Conservation (phyloP, 2,797 vertebrate genomes). For the Poecilia picta region DNA sequence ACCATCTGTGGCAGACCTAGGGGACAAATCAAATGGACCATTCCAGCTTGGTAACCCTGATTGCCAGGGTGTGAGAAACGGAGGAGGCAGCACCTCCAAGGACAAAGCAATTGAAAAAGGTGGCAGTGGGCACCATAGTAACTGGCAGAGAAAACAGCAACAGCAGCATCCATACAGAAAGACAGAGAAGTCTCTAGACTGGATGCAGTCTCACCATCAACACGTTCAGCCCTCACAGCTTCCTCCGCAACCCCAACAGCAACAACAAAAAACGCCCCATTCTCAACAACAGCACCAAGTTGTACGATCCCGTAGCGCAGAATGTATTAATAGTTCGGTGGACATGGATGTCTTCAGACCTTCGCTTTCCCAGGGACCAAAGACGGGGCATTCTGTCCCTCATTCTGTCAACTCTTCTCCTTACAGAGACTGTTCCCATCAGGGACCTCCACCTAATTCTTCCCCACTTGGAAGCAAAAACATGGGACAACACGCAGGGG, state of each 20-base stretch:
- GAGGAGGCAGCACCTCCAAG: conserved; percentile 80
- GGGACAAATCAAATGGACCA: conserved; percentile 86
- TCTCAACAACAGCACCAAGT: conserved; percentile 83
- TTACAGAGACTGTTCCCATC: conserved; percentile 89
- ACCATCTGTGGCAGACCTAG: conserved; percentile 88
- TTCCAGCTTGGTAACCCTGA: conserved; percentile 89
- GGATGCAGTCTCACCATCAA: conserved; percentile 85
- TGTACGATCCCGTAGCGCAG: conserved; percentile 82
- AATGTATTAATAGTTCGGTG: conserved; percentile 84
- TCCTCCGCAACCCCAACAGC: conserved; percentile 70
- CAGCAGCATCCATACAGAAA: conserved; percentile 88
- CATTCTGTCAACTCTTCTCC: conserved; percentile 86
- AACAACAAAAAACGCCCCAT: conserved; percentile 62
- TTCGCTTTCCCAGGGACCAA: conserved; percentile 82
- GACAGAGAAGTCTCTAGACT: conserved; percentile 87
- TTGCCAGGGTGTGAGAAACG: conserved; percentile 80
- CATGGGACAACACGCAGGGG: conserved; percentile 72
- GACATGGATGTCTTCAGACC: conserved; percentile 85
- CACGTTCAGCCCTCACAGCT: conserved; percentile 76
- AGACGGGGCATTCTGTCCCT: conserved; percentile 84
- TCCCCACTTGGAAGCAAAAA: conserved; percentile 79
- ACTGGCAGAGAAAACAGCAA: conserved; percentile 83
- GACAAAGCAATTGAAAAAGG: conserved; percentile 85
- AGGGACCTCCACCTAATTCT: conserved; percentile 75
- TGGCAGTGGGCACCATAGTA: conserved; percentile 72